These are phyloP conservation scores for Cotesia congregata DNA, from an alignment of 2,888 invertebrate species.

Conservation along the genomic window DNA sequence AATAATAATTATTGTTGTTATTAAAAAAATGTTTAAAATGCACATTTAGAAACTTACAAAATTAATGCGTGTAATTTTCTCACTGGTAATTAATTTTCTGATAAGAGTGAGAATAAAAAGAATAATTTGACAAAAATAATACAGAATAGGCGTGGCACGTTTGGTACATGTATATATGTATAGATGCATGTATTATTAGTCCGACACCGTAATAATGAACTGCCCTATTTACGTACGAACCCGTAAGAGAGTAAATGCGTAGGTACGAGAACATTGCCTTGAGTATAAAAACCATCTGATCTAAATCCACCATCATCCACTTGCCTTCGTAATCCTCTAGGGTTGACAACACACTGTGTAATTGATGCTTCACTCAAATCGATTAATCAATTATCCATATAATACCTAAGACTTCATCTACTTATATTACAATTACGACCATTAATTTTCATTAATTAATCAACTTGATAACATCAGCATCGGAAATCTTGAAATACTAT, in stretches of 20 bases:
- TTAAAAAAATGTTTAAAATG: too few species aligned
- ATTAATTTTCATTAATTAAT: background rate
- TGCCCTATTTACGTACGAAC: background rate
- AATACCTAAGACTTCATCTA: background rate
- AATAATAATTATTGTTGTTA: too few species aligned
- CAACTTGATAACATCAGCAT: background rate
- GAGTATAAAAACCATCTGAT: background rate
- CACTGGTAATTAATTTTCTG: too few species aligned
- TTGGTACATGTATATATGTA: conserved; percentile 1
- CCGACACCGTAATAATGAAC: background rate
- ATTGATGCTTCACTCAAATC: background rate
- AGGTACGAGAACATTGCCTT: background rate
- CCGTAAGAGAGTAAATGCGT: background rate
- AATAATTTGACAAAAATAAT: background rate
- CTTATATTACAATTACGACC: background rate
- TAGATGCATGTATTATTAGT: background rate
- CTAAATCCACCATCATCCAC: background rate
- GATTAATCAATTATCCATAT: background rate
- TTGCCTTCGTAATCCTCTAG: background rate
- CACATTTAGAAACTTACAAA: too few species aligned
- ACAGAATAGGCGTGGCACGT: conserved; percentile 31
- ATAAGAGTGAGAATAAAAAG: too few species aligned
- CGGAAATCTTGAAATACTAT: background rate
- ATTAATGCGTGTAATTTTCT: too few species aligned
- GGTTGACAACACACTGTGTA: background rate